phyloP scores from a whole-genome alignment of 2,113 vertebrate genomes.

The Leptosomus discolor region DNA sequence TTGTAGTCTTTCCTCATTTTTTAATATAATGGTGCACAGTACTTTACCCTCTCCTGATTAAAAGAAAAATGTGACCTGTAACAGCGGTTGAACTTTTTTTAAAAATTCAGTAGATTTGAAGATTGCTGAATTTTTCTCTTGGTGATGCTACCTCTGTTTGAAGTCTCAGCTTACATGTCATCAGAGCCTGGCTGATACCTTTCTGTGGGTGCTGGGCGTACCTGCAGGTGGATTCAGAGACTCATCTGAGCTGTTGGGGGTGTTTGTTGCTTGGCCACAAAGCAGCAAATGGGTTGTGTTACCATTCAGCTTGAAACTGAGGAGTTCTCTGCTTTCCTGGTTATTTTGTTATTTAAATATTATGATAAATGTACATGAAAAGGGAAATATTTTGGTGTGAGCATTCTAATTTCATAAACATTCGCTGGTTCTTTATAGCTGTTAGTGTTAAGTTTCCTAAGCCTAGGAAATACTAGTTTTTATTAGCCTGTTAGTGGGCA shows the following conservation, averaged over 20 bases:
- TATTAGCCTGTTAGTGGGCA: not conserved
- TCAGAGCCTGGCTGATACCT: not conserved
- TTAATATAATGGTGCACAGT: not conserved
- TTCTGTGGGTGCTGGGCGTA: fast-evolving
- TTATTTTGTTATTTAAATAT: not conserved
- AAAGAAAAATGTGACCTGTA: fast-evolving
- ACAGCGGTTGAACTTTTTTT: not conserved
- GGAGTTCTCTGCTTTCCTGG: not conserved
- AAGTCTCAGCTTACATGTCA: not conserved
- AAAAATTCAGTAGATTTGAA: not conserved
- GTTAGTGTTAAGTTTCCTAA: not conserved
- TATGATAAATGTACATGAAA: not conserved
- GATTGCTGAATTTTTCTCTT: not conserved
- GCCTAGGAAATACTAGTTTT: not conserved
- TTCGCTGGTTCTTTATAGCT: not conserved
- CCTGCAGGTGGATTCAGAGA: not conserved
- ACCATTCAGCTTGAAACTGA: not conserved
- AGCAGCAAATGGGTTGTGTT: not conserved
- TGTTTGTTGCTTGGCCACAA: not conserved
- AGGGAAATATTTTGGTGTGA: not conserved
- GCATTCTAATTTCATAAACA: not conserved
- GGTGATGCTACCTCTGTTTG: not conserved
- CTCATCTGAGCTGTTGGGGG: fast-evolving
- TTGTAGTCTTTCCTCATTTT: not conserved
- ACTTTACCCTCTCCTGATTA: not conserved